Evolutionary conservation across 2,113 vertebrate species (phyloP).

Genomic region (Scalopus aquaticus): DNA sequence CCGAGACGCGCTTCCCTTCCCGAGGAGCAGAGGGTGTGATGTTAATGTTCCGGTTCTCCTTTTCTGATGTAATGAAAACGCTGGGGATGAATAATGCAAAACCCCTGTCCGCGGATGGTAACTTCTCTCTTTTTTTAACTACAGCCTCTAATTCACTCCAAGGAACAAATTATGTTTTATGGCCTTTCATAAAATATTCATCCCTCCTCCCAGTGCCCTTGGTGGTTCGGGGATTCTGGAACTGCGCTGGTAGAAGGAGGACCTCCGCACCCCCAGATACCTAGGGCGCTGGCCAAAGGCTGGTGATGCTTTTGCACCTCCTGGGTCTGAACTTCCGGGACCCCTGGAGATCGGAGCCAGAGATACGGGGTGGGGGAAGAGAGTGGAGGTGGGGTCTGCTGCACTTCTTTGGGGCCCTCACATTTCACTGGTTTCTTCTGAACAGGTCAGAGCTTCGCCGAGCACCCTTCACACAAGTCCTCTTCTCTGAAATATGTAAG

Average conservation of each 20-base stretch:
- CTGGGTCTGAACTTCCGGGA: neutral
- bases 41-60: conserved; percentile 12
- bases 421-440: neutral
- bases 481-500: neutral
- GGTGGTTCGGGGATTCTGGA: conserved; percentile 60
- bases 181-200: conserved; percentile 77
- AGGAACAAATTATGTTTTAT: conserved; percentile 76
- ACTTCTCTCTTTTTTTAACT: conserved; percentile 80
- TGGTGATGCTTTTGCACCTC: neutral
- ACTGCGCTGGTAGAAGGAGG: conserved; percentile 15
- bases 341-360: fast-evolving
- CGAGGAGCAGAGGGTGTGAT: conserved; percentile 33
- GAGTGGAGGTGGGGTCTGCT: fast-evolving
- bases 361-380: fast-evolving
- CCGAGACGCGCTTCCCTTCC: neutral
- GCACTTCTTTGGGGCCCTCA: neutral
- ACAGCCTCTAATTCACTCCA: conserved; percentile 75
- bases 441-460: neutral
- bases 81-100: conserved; percentile 69
- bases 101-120: conserved; percentile 42
- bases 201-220: conserved; percentile 30
- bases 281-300: neutral
- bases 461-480: too few relatives aligned
- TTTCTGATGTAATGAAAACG: conserved; percentile 51
- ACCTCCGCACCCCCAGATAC: conserved; percentile 49